Evolutionary conservation across 1,140 invertebrate genomes (phyloP), one percentile per base, ranked within the genome.

Genomic region (Heliconius hermathena): DNA sequence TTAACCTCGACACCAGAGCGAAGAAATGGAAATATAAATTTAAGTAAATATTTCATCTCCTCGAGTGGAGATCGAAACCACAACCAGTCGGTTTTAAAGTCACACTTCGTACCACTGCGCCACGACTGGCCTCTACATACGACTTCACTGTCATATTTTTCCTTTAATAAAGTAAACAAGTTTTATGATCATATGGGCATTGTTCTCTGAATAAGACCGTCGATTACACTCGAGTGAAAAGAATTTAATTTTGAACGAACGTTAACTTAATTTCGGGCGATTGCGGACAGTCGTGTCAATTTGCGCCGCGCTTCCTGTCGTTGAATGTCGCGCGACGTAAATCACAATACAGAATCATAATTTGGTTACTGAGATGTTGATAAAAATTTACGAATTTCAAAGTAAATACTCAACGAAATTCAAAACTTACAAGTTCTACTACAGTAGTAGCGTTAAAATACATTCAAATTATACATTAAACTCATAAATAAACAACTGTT

Each of bases 181-280:
- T 66, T 66, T 66, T 66, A 66, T 66, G 60, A 29, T 5, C 26
- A 16, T 66, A 66, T 6, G 26, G 26, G 29, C 74, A 76, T 70
- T 70, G 60, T 70, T 18, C 54, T 49, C 29, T 77, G 76, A 77
- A 77, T 77, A 77, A 77, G 76, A 72, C 70, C 74, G 74, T 76
- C 78, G 74, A 52, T 80, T 76, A 74, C 60, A 74, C 26, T 76
- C 74, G 60, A 60, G 22, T 80, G 78, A 75, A 76, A 80, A 80
- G 74, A 80, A 80, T 80, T 76, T 71, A 80, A 80, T 80, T 80
- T 41, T 77, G 33, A 80, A 78, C 79, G 77, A 83, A 84, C 78
- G 82, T 81, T 83, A 83, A 84, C 78, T 81, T 81, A 77, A 83
- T 84, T 84, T 81, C 54, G 73, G 57, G 60, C 78, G 80, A 81